A percentile compares a stretch with the other conserved stretches of the same genome.
Conservation (phyloP, 1,140 invertebrate genomes). For the Dufourea novaeangliae region DNA sequence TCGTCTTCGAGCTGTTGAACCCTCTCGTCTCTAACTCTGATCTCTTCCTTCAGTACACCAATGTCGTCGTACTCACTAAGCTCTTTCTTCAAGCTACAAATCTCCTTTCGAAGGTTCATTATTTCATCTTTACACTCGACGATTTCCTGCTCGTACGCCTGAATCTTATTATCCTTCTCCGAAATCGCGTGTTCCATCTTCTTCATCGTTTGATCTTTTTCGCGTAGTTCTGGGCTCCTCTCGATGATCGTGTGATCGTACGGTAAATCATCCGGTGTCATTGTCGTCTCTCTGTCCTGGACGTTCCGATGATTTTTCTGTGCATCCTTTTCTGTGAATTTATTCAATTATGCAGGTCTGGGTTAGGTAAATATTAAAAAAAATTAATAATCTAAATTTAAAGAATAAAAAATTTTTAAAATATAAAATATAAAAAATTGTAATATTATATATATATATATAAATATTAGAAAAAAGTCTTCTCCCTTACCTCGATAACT, state of each 20-base stretch:
- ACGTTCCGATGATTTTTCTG: not conserved
- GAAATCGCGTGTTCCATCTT: slow-evolving; percentile 72
- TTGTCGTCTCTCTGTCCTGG: not conserved
- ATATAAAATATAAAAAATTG: too few species aligned
- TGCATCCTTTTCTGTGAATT: slow-evolving; percentile 11
- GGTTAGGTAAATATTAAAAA: too few species aligned
- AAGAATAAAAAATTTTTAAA: too few species aligned
- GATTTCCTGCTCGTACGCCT: slow-evolving; percentile 69
- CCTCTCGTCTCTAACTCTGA: slow-evolving; percentile 68
- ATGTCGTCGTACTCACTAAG: slow-evolving; percentile 67
- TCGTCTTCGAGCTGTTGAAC: slow-evolving; percentile 72
- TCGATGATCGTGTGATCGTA: not conserved
- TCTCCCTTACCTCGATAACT: slow-evolving; percentile 28
- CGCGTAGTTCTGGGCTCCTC: slow-evolving; percentile 22
- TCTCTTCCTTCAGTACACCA: slow-evolving; percentile 71
- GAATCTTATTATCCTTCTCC: slow-evolving; percentile 72
- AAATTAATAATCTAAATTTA: too few species aligned
- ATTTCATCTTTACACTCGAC: slow-evolving; percentile 68
- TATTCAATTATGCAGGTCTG: not conserved
- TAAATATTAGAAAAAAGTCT: too few species aligned
- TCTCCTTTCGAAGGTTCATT: slow-evolving; percentile 58
- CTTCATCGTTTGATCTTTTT: slow-evolving; percentile 72
- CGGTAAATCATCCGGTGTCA: not conserved
- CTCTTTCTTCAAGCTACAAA: slow-evolving; percentile 60
- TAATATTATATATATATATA: too few species aligned